Percentiles rank a stretch among this genome's conserved stretches.
phyloP scores from a whole-genome alignment of 2,113 vertebrate genomes.

The Psammodynastes pulverulentus region DNA sequence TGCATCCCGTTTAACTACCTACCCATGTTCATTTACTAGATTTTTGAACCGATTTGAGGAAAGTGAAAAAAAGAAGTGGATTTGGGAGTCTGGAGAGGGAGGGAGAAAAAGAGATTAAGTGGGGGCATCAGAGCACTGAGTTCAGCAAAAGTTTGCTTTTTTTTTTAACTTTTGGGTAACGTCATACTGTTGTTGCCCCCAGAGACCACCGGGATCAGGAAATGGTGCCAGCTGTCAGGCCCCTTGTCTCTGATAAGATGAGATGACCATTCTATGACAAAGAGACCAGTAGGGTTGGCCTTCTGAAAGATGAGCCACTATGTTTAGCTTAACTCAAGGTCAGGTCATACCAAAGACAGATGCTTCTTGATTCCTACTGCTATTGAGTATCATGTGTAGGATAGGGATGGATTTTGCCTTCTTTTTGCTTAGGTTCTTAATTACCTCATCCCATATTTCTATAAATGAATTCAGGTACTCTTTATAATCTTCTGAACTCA shows the following conservation, averaged over 20 bases:
- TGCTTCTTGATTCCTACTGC: constrained; percentile 56
- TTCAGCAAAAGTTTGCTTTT: constrained; percentile 76
- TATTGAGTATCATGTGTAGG: constrained; percentile 32
- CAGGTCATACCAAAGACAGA: constrained; percentile 60
- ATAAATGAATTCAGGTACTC: constrained; percentile 50
- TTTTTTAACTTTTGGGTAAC: constrained; percentile 63
- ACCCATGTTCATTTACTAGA: constrained; percentile 61
- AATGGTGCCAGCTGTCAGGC: constrained; percentile 65
- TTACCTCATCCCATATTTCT: constrained; percentile 44
- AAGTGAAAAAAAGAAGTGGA: neutral
- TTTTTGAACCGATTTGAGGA: constrained; percentile 58
- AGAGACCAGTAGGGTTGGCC: constrained; percentile 51
- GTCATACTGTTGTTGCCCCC: constrained; percentile 65
- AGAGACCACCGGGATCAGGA: constrained; percentile 58
- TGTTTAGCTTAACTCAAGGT: constrained; percentile 61
- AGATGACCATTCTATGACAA: constrained; percentile 69
- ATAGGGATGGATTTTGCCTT: constrained; percentile 48
- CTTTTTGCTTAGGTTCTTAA: constrained; percentile 57
- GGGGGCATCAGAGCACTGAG: constrained; percentile 63
- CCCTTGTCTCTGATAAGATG: constrained; percentile 65
- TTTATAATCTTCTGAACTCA: constrained; percentile 49
- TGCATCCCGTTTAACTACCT: constrained; percentile 72
- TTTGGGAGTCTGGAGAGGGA: neutral
- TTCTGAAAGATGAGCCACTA: constrained; percentile 60
- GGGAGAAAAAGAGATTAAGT: constrained; percentile 58